phyloP scores from a whole-genome alignment of 2,888 invertebrate genomes.

The Psylliodes chrysocephalus region DNA sequence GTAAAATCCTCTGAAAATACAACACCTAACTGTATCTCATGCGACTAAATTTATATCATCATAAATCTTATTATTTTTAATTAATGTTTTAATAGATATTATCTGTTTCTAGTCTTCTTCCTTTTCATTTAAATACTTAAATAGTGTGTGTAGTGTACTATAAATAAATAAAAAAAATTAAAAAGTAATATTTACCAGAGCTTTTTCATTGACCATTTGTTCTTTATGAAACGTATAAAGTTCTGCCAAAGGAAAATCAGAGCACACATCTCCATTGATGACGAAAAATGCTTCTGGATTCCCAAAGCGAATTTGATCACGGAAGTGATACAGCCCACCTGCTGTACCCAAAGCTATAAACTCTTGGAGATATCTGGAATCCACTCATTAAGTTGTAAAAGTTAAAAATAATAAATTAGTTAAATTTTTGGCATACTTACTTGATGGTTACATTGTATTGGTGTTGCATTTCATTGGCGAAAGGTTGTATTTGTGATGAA shows the following conservation, averaged over 20 bases:
- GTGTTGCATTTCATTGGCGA: constrained; percentile 86
- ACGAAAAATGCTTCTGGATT: constrained; percentile 92
- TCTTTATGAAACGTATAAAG: constrained; percentile 80
- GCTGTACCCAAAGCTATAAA: constrained; percentile 94
- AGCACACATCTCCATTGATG: constrained; percentile 97
- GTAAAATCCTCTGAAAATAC: too few relatives aligned
- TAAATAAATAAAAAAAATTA: not conserved
- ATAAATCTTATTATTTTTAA: too few relatives aligned
- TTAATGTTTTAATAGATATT: too few relatives aligned
- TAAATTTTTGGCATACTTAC: constrained; percentile 61
- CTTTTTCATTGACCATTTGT: constrained; percentile 60
- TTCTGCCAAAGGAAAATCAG: constrained; percentile 91
- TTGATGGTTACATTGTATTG: constrained; percentile 84
- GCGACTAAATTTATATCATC: too few relatives aligned
- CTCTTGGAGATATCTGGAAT: constrained; percentile 97
- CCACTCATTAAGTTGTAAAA: too few relatives aligned
- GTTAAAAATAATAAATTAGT: not conserved
- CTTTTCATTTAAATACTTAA: too few relatives aligned
- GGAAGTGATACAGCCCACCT: constrained; percentile 96
- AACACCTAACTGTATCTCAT: too few relatives aligned
- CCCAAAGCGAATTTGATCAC: constrained; percentile 92
- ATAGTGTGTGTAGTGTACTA: not conserved
- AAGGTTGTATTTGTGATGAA: constrained; percentile 83
- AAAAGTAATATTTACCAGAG: constrained; percentile 63
- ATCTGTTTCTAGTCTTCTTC: too few relatives aligned